Evolutionary conservation across 1,140 invertebrate genomes (phyloP).

Genomic region (Scaptomyza pallida): DNA sequence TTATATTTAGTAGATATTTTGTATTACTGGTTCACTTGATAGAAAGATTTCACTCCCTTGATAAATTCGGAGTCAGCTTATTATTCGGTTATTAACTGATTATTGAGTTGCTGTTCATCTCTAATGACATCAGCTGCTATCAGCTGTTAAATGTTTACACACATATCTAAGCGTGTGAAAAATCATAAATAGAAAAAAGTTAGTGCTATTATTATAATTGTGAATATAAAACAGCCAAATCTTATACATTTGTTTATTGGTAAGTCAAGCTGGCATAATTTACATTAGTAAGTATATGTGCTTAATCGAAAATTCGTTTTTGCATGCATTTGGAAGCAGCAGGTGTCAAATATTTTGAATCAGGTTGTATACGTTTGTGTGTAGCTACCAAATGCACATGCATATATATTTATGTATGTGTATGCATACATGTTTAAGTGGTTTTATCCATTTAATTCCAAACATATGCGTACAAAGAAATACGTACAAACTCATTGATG

Average conservation of each 20-base stretch:
- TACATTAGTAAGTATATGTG: neutral
- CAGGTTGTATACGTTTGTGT: conserved; percentile 3
- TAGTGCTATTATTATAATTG: conserved; percentile 3
- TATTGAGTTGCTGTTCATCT: conserved; percentile 1
- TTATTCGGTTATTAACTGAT: neutral
- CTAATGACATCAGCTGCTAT: conserved; percentile 26
- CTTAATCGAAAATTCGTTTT: neutral
- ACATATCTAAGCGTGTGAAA: conserved; percentile 17
- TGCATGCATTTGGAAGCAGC: conserved; percentile 18
- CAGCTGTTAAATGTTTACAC: conserved; percentile 41
- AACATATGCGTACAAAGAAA: neutral
- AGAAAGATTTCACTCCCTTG: neutral
- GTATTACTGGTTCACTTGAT: too few relatives aligned
- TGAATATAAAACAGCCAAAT: neutral
- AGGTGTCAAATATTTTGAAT: conserved; percentile 17
- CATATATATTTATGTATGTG: conserved; percentile 3
- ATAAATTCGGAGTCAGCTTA: neutral
- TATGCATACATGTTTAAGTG: conserved; percentile 6
- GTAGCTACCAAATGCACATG: neutral
- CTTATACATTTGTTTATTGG: conserved; percentile 3
- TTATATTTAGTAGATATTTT: too few relatives aligned
- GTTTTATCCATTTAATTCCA: neutral
- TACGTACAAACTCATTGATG: conserved; percentile 2
- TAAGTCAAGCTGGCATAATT: neutral
- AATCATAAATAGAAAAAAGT: conserved; percentile 21